Evolutionary conservation across 1,140 invertebrate genomes (phyloP).

Genomic region (Zaprionus gabonicus): DNA sequence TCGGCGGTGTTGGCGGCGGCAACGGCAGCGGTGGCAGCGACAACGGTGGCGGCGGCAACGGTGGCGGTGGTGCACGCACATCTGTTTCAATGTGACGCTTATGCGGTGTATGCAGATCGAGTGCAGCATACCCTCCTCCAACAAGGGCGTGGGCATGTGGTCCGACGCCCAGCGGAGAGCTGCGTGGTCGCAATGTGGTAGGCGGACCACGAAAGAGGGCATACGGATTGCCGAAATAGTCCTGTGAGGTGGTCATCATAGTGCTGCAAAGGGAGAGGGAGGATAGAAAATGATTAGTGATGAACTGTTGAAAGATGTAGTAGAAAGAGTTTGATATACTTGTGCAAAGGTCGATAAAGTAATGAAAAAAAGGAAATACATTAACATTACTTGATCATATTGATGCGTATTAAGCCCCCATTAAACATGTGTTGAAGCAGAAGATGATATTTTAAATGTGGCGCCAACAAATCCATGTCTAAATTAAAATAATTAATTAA

Average conservation of each 20-base stretch:
- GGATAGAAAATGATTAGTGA: background rate
- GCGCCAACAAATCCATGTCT: too few relatives aligned
- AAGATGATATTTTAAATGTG: too few relatives aligned
- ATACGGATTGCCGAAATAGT: slow-evolving; percentile 83
- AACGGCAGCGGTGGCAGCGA: slow-evolving; percentile 54
- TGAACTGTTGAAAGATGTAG: background rate
- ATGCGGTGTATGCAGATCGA: slow-evolving; percentile 80
- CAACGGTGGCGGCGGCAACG: slow-evolving; percentile 72
- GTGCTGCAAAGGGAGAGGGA: slow-evolving; percentile 34
- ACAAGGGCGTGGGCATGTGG: slow-evolving; percentile 51
- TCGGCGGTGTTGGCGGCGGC: slow-evolving; percentile 74
- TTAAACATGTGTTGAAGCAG: too few relatives aligned
- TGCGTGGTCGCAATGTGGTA: slow-evolving; percentile 72
- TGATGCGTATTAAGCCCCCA: too few relatives aligned
- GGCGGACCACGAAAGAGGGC: slow-evolving; percentile 80
- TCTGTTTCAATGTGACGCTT: slow-evolving; percentile 73
- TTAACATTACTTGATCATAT: too few relatives aligned
- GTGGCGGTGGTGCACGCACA: slow-evolving; percentile 72
- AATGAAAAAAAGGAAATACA: too few relatives aligned
- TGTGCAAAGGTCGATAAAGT: too few relatives aligned
- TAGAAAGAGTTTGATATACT: too few relatives aligned
- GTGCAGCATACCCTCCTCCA: slow-evolving; percentile 55
- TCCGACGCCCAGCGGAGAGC: slow-evolving; percentile 71
- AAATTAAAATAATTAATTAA: background rate
- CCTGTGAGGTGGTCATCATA: slow-evolving; percentile 83